Percentiles rank a stretch among this genome's conserved stretches.
phyloP scores from a whole-genome alignment of 2,797 vertebrate species.

The Bradypus variegatus region DNA sequence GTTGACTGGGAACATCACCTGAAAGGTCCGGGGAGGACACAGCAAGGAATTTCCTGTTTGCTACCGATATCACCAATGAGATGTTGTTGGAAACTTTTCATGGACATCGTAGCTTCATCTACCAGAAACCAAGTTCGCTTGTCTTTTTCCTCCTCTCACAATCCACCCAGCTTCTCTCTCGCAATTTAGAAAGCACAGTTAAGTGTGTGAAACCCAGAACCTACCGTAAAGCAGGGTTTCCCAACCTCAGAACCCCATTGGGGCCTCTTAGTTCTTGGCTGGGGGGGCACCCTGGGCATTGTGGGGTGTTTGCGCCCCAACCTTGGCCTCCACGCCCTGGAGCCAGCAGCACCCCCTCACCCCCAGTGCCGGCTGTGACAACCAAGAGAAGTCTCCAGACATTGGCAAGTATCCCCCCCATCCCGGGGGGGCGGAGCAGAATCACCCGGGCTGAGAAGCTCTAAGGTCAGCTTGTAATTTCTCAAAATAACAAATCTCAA shows the following conservation, averaged over 20 bases:
- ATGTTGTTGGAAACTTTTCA: not conserved
- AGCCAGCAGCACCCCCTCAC: not conserved
- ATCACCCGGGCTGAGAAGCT: not conserved
- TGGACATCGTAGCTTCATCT: not conserved
- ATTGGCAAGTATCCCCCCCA: not conserved
- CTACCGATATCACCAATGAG: not conserved
- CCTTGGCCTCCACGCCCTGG: not conserved
- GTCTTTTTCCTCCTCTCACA: not conserved
- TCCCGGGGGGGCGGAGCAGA: not conserved
- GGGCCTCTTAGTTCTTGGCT: not conserved
- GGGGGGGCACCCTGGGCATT: no score
- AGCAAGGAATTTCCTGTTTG: fast-evolving
- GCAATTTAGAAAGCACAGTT: not conserved
- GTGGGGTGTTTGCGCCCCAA: not conserved
- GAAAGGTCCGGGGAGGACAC: not conserved
- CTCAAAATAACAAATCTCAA: not conserved
- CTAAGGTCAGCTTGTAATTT: not conserved
- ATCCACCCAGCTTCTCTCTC: not conserved
- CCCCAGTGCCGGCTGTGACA: not conserved
- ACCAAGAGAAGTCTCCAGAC: not conserved
- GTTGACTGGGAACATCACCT: not conserved
- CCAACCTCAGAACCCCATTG: not conserved
- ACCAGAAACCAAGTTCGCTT: not conserved
- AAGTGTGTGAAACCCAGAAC: not conserved
- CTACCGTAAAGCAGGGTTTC: not conserved